Base-by-base conservation (phyloP, 2,113 vertebrate genomes). In the Hydrochoerus hydrochaeris region DNA sequence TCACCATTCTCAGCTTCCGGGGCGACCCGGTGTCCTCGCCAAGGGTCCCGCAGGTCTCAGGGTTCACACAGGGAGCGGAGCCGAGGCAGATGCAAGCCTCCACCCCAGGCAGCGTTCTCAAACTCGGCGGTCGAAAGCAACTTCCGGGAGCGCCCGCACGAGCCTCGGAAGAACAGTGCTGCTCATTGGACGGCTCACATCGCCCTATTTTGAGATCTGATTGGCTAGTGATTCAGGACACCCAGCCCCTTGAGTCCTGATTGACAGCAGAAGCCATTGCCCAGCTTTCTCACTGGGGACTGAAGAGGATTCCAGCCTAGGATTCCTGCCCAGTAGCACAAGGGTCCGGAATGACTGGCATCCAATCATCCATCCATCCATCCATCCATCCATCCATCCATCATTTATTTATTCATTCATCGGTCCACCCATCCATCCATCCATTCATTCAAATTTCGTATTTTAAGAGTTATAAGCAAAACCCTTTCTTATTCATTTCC, bases 401-500 rank as follows among this genome's bases (percentile, higher is more conserved):
- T n/a, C n/a, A n/a, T n/a, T n/a, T n/a, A n/a, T n/a, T n/a, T n/a
- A n/a, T n/a, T n/a, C n/a, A n/a, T n/a, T n/a, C n/a, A n/a, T n/a
- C n/a, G n/a, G n/a, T n/a, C n/a, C n/a, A n/a, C n/a, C n/a, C n/a
- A 9, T 71, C 30, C 30, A 30, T 32, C 11, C 30, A 11, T 30
- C 12, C 17, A 57, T 32, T 41, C 11, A 24, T 71, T 71, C 9
- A 10, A 41, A 73, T 41, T 73, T 41, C n/a, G n/a, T 24, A n/a
- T 73, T 71, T 73, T 73, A 65, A 88, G 63, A 63, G 46, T 97
- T 95, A 97, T 96, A 97, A 97, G 97, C 81, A 38, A 95, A 98
- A 84, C 93, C 41, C 95, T 97, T 97, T 96, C 92, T 96, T 82
- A 95, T 98, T 85, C 92, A 95, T 90, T 97, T 91, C 46, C 46